phyloP scores from a whole-genome alignment of 2,797 vertebrate genomes.

The Podarcis lilfordi region DNA sequence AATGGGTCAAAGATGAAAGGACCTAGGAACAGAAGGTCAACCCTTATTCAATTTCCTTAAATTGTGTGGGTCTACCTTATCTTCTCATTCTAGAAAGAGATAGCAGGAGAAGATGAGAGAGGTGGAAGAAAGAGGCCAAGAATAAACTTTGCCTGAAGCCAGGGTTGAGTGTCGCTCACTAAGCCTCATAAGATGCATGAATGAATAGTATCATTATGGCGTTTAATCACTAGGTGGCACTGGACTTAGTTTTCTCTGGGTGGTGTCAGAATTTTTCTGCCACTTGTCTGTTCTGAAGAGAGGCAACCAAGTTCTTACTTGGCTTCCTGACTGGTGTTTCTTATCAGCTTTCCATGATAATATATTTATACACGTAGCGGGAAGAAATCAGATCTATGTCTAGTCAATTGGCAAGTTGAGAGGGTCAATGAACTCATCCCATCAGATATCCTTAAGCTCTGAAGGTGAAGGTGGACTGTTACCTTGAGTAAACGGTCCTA shows the following conservation, averaged over 20 bases:
- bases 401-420: background rate
- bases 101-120: slow-evolving; percentile 45
- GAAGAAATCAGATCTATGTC: background rate
- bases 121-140: slow-evolving; percentile 27
- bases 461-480: background rate
- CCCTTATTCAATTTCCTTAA: slow-evolving; percentile 66
- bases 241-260: too few relatives aligned
- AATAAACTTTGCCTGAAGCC: slow-evolving; percentile 55
- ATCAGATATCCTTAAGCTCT: fast-evolving
- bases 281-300: background rate
- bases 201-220: background rate
- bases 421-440: too few relatives aligned
- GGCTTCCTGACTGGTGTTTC: background rate
- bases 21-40: slow-evolving; percentile 59
- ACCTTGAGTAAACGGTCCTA: fast-evolving
- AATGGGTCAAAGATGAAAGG: slow-evolving; percentile 67
- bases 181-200: background rate
- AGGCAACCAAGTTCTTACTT: background rate
- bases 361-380: background rate
- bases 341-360: background rate
- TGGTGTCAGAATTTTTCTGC: background rate
- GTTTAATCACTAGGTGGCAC: background rate
- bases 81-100: slow-evolving; percentile 57
- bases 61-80: slow-evolving; percentile 72
- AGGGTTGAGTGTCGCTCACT: background rate